Percentiles rank a stretch among this genome's conserved stretches.
Evolutionary conservation across 2,888 invertebrate genomes (phyloP).

Genomic region (Zhengitettix transpicula): DNA sequence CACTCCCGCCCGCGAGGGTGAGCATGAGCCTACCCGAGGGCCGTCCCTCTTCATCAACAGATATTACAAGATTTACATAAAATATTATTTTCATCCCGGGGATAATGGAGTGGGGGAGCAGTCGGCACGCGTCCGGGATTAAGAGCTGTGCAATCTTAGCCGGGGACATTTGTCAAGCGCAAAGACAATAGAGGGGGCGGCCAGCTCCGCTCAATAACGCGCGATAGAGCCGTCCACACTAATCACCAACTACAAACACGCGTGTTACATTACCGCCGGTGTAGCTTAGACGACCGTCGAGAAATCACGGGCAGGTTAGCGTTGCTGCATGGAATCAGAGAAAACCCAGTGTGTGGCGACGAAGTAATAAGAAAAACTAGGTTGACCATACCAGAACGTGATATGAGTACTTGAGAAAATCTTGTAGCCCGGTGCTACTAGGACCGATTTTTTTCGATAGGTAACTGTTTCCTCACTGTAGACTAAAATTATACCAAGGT

Average conservation of each 20-base stretch:
- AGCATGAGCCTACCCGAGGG: not conserved
- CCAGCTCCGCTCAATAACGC: not conserved
- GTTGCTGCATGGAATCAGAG: no score
- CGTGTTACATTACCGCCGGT: no score
- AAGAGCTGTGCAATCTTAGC: not conserved
- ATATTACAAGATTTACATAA: constrained; percentile 14
- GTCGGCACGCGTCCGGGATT: not conserved
- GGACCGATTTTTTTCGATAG: no score
- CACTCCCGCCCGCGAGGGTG: not conserved
- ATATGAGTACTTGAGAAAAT: no score
- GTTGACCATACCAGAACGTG: no score
- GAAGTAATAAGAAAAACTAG: no score
- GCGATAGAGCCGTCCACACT: not conserved
- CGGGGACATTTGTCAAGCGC: constrained; percentile 10
- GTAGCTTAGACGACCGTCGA: no score
- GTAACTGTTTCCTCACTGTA: no score
- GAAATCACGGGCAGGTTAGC: no score
- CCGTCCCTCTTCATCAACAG: constrained; percentile 8
- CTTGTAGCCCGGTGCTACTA: no score
- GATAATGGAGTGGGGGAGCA: constrained; percentile 2
- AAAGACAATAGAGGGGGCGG: constrained; percentile 8
- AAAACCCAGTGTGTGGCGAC: no score
- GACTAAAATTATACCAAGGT: no score
- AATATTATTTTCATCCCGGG: constrained; percentile 12
- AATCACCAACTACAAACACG: not conserved